Percentiles rank a stretch among this genome's conserved stretches.
Evolutionary conservation across 2,888 invertebrate genomes (phyloP).

Genomic region (Metacarcinus magister): DNA sequence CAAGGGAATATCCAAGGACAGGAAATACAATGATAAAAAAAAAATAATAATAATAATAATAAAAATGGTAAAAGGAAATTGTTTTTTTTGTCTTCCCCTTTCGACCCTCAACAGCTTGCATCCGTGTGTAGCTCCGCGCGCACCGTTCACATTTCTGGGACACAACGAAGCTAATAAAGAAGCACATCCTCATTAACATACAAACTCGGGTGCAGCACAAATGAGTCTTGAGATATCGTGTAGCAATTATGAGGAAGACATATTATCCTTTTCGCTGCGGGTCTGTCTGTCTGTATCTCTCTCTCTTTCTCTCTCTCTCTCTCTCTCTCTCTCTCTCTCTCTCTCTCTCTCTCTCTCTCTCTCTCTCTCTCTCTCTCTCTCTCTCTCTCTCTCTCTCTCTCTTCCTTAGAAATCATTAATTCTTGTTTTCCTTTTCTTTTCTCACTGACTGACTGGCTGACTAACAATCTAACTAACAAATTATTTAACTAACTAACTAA

Average conservation of each 20-base stretch:
- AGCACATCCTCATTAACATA: constrained; percentile 5
- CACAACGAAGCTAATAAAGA: neutral
- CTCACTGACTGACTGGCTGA: neutral
- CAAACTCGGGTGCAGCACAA: neutral
- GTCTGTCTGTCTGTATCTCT: neutral
- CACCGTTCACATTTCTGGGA: neutral
- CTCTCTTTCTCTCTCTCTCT: constrained; percentile 27
- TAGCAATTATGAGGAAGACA: neutral
- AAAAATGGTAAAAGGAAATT: too few relatives aligned
- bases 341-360: constrained; percentile 46
- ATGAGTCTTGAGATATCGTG: constrained; percentile 6
- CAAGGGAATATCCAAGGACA: too few relatives aligned
- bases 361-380: constrained; percentile 17
- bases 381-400: neutral
- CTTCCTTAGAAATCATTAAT: neutral
- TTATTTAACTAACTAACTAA: neutral
- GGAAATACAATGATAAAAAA: too few relatives aligned
- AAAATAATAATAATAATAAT: too few relatives aligned
- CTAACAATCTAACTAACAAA: neutral
- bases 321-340: constrained; percentile 44
- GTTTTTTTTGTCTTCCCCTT: neutral
- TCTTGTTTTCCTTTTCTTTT: neutral
- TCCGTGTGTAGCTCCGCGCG: neutral
- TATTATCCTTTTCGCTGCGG: neutral
- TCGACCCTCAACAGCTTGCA: neutral